phyloP scores from a whole-genome alignment of 2,888 invertebrate species.

The Diaperis boleti region DNA sequence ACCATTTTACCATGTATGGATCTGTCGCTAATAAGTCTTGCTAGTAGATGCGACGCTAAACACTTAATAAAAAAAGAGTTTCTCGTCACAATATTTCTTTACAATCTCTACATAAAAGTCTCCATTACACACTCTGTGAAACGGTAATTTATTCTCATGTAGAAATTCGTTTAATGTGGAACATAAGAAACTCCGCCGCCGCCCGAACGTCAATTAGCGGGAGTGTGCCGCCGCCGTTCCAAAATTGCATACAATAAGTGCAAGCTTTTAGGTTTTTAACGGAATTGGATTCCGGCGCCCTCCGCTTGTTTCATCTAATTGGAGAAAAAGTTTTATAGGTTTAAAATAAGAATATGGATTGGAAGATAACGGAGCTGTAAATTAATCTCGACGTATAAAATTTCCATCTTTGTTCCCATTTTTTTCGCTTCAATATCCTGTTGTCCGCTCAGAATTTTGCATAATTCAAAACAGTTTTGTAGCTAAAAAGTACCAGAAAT shows the following conservation, averaged over 20 bases:
- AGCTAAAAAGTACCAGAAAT: constrained; percentile 2
- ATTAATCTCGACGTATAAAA: no score
- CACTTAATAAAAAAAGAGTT: no score
- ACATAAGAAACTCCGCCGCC: background rate
- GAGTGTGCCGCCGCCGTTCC: constrained; percentile 5
- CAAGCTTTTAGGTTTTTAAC: constrained; percentile 20
- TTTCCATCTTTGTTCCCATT: no score
- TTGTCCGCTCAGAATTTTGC: background rate
- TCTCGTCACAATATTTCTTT: no score
- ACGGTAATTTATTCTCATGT: background rate
- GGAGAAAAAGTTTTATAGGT: background rate
- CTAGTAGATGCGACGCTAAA: no score
- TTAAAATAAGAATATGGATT: background rate
- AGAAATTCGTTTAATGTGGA: constrained; percentile 3
- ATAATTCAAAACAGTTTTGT: constrained; percentile 26
- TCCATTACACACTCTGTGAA: no score
- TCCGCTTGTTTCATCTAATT: constrained; percentile 15
- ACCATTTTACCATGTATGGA: no score
- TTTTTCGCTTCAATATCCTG: constrained; percentile 20
- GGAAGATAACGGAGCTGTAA: background rate
- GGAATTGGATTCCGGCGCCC: constrained; percentile 4
- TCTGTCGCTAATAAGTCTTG: no score
- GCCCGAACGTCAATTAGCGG: constrained; percentile 13
- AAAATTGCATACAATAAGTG: constrained; percentile 25
- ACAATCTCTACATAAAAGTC: no score